Percentiles rank a stretch among this genome's conserved stretches.
Conservation (phyloP, 2,113 vertebrate species). For the Chiloscyllium plagiosum region DNA sequence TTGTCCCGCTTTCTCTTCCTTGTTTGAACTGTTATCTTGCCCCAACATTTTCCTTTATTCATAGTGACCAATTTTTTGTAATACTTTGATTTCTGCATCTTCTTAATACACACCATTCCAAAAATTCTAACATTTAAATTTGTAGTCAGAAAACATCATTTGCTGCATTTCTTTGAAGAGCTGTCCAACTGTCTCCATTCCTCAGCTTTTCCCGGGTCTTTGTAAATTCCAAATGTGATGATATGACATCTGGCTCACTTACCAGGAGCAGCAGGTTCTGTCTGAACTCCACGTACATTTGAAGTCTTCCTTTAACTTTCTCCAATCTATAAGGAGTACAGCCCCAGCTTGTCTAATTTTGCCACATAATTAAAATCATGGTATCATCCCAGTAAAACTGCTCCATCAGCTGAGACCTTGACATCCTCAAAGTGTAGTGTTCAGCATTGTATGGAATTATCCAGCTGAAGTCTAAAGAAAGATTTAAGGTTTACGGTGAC, state of each 20-base stretch:
- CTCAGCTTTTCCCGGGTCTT: not conserved
- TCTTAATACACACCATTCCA: not conserved
- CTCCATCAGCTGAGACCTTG: too few relatives aligned
- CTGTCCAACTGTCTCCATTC: not conserved
- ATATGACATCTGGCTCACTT: not conserved
- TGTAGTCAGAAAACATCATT: not conserved
- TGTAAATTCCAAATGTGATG: not conserved
- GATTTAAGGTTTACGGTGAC: too few relatives aligned
- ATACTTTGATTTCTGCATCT: not conserved
- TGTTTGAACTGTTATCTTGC: not conserved
- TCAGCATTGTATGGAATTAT: too few relatives aligned
- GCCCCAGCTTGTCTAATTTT: too few relatives aligned
- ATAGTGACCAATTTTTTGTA: not conserved
- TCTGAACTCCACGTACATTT: too few relatives aligned
- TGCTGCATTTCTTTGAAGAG: not conserved
- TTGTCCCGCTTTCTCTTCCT: not conserved
- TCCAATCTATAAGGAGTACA: too few relatives aligned
- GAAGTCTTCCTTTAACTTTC: too few relatives aligned
- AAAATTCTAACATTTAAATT: not conserved
- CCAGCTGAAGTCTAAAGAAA: too few relatives aligned
- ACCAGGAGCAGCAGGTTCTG: not conserved
- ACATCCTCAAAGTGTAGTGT: too few relatives aligned
- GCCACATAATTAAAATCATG: too few relatives aligned
- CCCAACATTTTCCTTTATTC: not conserved
- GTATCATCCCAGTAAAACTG: too few relatives aligned